These are phyloP conservation scores for Drosophila mauritiana DNA, from an alignment of 1,140 invertebrate species.

Conservation along the genomic window DNA sequence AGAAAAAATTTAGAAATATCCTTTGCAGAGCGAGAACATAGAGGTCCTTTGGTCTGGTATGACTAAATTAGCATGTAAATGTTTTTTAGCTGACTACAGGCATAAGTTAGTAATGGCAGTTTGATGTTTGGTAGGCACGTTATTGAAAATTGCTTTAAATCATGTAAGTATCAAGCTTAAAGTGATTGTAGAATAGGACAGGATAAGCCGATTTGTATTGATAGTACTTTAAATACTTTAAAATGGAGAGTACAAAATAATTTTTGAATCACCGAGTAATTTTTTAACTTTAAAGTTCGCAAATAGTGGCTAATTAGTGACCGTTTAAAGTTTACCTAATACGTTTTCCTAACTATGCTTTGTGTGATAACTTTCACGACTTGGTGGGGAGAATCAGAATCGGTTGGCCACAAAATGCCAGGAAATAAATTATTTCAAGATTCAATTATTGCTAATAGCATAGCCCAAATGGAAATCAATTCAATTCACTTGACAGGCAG, in stretches of 20 bases:
- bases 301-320: background rate
- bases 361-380: background rate
- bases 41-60: constrained; percentile 16
- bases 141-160: background rate
- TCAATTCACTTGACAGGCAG: constrained; percentile 65
- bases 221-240: background rate
- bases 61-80: constrained; percentile 70
- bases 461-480: constrained; percentile 71
- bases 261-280: background rate
- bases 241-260: background rate
- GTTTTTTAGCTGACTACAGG: constrained; percentile 13
- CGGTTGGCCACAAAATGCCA: constrained; percentile 61
- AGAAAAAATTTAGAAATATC: constrained; percentile 7
- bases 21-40: background rate
- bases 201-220: no score
- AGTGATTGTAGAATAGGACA: background rate
- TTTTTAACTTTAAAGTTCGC: background rate
- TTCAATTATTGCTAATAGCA: constrained; percentile 74
- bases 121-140: constrained; percentile 6
- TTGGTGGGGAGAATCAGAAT: constrained; percentile 3
- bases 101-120: background rate
- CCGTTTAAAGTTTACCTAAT: background rate
- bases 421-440: constrained; percentile 75
- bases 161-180: background rate
- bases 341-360: background rate